Evolutionary conservation across 1,140 invertebrate genomes (phyloP).

Genomic region (Heliothis subflexa): DNA sequence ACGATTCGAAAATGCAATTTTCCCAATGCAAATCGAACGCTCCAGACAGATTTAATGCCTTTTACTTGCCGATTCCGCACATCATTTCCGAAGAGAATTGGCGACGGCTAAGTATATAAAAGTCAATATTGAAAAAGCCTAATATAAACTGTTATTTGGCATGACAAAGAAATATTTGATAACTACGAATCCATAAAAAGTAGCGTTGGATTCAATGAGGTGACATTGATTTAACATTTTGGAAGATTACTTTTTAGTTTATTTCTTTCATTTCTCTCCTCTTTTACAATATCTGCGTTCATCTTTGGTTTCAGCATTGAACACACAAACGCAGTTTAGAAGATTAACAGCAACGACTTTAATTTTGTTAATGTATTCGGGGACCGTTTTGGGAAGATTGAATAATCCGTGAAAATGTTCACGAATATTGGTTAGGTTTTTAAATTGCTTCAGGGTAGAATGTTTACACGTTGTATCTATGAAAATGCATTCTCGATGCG

Average conservation of each 20-base stretch:
- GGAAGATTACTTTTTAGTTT: slow-evolving; percentile 16
- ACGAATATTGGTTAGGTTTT: slow-evolving; percentile 41
- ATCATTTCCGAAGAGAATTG: slow-evolving; percentile 77
- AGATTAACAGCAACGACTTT: slow-evolving; percentile 19
- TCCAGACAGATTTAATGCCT: slow-evolving; percentile 82
- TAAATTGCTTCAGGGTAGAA: slow-evolving; percentile 52
- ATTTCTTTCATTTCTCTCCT: not conserved
- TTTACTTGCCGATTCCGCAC: slow-evolving; percentile 80
- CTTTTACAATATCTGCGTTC: slow-evolving; percentile 12
- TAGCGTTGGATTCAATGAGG: slow-evolving; percentile 1
- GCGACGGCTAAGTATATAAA: slow-evolving; percentile 61
- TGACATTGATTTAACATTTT: slow-evolving; percentile 28
- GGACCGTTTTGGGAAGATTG: not conserved
- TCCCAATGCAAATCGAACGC: slow-evolving; percentile 83
- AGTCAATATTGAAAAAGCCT: slow-evolving; percentile 54
- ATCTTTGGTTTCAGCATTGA: slow-evolving; percentile 8
- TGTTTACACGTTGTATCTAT: slow-evolving; percentile 54
- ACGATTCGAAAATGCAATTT: slow-evolving; percentile 81
- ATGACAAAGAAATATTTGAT: slow-evolving; percentile 15
- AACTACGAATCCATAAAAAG: slow-evolving; percentile 25
- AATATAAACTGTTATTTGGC: not conserved
- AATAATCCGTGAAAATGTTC: not conserved
- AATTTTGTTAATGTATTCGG: slow-evolving; percentile 3
- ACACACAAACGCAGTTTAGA: slow-evolving; percentile 10
- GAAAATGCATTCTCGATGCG: slow-evolving; percentile 58